Evolutionary conservation across 2,797 vertebrate species (phyloP).

Genomic region (Heliangelus exortis): DNA sequence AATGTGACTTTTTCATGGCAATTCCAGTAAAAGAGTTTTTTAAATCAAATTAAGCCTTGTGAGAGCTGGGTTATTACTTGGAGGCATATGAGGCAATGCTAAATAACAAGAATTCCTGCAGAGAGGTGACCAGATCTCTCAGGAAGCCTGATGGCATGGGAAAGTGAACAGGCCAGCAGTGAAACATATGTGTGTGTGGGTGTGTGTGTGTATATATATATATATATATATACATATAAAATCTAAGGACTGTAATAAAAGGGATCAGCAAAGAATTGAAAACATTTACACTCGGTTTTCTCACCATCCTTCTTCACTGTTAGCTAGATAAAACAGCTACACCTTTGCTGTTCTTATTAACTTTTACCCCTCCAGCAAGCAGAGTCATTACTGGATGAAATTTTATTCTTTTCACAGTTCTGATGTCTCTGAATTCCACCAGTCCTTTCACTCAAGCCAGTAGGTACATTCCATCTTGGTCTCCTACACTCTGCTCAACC

Average conservation of each 20-base stretch:
- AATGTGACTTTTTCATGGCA: background rate
- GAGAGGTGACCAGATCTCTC: background rate
- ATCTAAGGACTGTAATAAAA: background rate
- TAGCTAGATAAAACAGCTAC: background rate
- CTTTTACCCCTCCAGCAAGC: background rate
- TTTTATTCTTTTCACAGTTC: background rate
- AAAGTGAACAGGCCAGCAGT: background rate
- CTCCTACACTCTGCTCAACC: background rate
- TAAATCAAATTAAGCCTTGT: background rate
- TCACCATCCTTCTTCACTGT: background rate
- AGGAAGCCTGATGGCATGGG: background rate
- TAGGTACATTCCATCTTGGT: background rate
- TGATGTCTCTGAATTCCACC: background rate
- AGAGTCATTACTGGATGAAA: background rate
- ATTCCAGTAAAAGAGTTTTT: background rate
- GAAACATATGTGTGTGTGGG: background rate
- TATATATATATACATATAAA: background rate
- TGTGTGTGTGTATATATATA: fast-evolving
- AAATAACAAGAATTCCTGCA: background rate
- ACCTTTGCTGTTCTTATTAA: background rate
- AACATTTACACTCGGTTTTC: background rate
- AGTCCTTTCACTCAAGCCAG: background rate
- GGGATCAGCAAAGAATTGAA: background rate
- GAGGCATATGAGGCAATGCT: background rate
- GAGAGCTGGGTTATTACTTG: background rate